Evolutionary conservation across 2,888 invertebrate species (phyloP).

Genomic region (Ectobius pallidus): DNA sequence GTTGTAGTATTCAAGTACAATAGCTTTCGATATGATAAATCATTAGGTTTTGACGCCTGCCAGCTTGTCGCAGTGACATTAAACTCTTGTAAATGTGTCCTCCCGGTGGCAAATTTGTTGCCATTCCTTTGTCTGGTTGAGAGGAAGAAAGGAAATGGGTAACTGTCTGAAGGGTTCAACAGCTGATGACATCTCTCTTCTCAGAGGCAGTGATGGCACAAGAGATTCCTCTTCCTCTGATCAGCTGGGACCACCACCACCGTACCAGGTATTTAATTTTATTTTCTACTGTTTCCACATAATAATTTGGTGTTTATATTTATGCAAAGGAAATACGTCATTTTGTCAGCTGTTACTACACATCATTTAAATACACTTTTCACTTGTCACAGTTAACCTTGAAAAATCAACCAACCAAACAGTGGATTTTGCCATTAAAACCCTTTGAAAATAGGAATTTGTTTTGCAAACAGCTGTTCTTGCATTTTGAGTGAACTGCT

Average conservation of each 20-base stretch:
- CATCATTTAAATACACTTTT: too few relatives aligned
- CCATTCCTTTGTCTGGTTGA: slow-evolving; percentile 8
- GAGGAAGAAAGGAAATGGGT: slow-evolving; percentile 60
- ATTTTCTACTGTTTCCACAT: background rate
- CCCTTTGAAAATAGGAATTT: too few relatives aligned
- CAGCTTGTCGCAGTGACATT: slow-evolving; percentile 4
- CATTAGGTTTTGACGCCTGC: too few relatives aligned
- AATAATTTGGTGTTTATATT: too few relatives aligned
- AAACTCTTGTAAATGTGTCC: slow-evolving; percentile 22
- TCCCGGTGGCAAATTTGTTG: slow-evolving; percentile 4
- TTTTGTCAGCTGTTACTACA: too few relatives aligned
- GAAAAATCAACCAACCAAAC: background rate
- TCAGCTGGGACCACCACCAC: slow-evolving; percentile 62
- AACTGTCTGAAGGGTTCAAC: slow-evolving; percentile 72
- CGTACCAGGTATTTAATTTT: slow-evolving; percentile 58
- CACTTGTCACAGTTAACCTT: slow-evolving; percentile 18
- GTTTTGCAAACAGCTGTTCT: too few relatives aligned
- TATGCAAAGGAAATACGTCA: too few relatives aligned
- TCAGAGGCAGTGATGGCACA: slow-evolving; percentile 64
- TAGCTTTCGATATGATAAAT: slow-evolving; percentile 14
- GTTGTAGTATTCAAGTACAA: background rate
- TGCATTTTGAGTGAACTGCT: too few relatives aligned
- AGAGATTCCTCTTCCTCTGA: slow-evolving; percentile 62
- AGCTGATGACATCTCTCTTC: slow-evolving; percentile 67
- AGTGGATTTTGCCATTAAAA: too few relatives aligned